Conservation (phyloP, 1,140 invertebrate genomes). For the Cardiocondyla obscurior region DNA sequence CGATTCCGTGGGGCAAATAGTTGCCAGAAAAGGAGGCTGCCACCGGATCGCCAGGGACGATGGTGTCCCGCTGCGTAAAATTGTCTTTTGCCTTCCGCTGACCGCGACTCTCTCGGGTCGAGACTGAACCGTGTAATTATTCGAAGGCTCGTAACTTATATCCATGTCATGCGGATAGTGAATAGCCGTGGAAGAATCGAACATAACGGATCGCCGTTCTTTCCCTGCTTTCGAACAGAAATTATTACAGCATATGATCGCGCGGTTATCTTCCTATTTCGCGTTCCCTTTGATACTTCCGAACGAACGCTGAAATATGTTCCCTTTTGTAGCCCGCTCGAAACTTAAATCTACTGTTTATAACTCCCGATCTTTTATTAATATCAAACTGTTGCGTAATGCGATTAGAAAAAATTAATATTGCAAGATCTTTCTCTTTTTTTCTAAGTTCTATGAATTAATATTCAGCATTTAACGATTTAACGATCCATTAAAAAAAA, state of each 20-base stretch:
- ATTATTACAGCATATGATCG: slow-evolving; percentile 63
- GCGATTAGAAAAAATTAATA: not conserved
- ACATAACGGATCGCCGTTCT: slow-evolving; percentile 66
- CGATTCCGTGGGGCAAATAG: slow-evolving; percentile 79
- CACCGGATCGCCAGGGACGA: slow-evolving; percentile 70
- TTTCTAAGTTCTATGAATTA: not conserved
- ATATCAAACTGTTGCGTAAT: not conserved
- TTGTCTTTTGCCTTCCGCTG: slow-evolving; percentile 83
- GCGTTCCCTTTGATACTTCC: slow-evolving; percentile 32
- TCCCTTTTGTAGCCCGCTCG: not conserved
- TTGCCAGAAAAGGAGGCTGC: slow-evolving; percentile 74
- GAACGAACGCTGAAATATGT: slow-evolving; percentile 8
- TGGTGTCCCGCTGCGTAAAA: slow-evolving; percentile 83
- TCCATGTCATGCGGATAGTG: slow-evolving; percentile 60
- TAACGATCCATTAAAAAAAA: too few relatives aligned
- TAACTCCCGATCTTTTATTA: not conserved
- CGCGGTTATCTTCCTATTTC: not conserved
- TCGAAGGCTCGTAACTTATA: slow-evolving; percentile 81
- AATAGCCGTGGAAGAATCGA: slow-evolving; percentile 63
- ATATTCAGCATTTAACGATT: not conserved
- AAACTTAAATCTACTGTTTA: not conserved
- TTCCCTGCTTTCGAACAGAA: slow-evolving; percentile 58
- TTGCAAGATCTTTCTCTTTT: too few relatives aligned
- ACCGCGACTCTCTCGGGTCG: slow-evolving; percentile 73
- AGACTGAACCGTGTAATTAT: slow-evolving; percentile 82